Conservation (phyloP, 2,888 invertebrate genomes). For the Himalopsyche japonica region DNA sequence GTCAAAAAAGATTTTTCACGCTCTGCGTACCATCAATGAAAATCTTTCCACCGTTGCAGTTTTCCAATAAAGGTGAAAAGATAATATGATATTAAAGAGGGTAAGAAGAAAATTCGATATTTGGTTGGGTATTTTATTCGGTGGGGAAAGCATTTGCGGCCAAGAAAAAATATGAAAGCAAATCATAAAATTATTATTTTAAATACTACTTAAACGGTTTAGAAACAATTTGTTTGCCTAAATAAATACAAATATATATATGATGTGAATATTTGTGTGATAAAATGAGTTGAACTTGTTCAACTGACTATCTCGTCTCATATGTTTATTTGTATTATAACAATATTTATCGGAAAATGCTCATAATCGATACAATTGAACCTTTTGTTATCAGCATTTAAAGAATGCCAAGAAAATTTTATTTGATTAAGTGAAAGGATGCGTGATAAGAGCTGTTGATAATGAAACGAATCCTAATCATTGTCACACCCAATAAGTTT, state of each 20-base stretch:
- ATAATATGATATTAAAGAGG: constrained; percentile 31
- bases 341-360: too few species aligned
- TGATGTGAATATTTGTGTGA: too few species aligned
- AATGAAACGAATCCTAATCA: neutral
- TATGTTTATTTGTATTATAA: too few species aligned
- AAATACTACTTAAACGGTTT: too few species aligned
- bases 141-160: neutral
- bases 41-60: constrained; percentile 36
- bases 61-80: constrained; percentile 39
- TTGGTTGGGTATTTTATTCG: neutral
- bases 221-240: too few species aligned
- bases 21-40: constrained; percentile 33
- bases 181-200: neutral
- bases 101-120: neutral
- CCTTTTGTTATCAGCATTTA: too few species aligned
- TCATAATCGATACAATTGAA: too few species aligned
- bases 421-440: too few species aligned
- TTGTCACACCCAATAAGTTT: neutral
- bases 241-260: too few species aligned
- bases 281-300: too few species aligned
- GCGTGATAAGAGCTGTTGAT: neutral
- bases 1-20: constrained; percentile 35
- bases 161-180: neutral
- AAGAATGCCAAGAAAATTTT: too few species aligned
- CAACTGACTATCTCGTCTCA: too few species aligned